Evolutionary conservation across 2,113 vertebrate species (phyloP), one percentile per base, ranked within the genome.

Genomic region (Podocnemis expansa): DNA sequence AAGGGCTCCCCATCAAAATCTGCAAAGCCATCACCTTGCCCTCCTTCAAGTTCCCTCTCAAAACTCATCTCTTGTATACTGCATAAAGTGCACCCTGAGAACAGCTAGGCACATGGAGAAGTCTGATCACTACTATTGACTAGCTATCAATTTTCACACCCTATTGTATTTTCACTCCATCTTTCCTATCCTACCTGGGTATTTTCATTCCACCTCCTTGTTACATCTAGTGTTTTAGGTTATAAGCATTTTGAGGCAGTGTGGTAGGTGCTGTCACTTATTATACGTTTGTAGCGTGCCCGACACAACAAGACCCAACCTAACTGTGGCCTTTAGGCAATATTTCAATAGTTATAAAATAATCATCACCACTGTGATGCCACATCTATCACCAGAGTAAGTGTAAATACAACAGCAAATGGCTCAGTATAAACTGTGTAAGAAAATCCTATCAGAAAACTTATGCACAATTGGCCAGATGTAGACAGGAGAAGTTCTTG

Each of bases 401-500:
- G 70, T 14, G 76, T 16, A 45, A 89, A 85, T 56, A 25, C 27
- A 87, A 91, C 24, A 70, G 5, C 49, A 85, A 22, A 27, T 63
- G n/a, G 31, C 73, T 87, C 95, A 90, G 49, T 9, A 89, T 4
- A 89, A 63, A 96, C 85, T 73, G 92, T 27, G 85, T 80, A 90
- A 88, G 1, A 92, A 87, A 94, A 90, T 49, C 8, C 93, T 87
- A 49, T 54, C 79, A 92, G 84, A 87, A n/a, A 38, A 67, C 34
- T 17, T 31, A 67, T n/a, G 34, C 60, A 31, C 7, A n/a, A 34
- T 67, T n/a, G 60, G 14, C 60, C 60, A 67, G 17, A 67, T 67
- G 63, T 67, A 38, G n/a, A n/a, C 8, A 8, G 17, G 34, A 16
- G 31, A n/a, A 34, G 60, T 63, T n/a, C 34, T 67, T n/a, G 34